These are phyloP conservation scores for Phoebastria nigripes DNA, from an alignment of 2,797 vertebrate species.

Conservation along the genomic window DNA sequence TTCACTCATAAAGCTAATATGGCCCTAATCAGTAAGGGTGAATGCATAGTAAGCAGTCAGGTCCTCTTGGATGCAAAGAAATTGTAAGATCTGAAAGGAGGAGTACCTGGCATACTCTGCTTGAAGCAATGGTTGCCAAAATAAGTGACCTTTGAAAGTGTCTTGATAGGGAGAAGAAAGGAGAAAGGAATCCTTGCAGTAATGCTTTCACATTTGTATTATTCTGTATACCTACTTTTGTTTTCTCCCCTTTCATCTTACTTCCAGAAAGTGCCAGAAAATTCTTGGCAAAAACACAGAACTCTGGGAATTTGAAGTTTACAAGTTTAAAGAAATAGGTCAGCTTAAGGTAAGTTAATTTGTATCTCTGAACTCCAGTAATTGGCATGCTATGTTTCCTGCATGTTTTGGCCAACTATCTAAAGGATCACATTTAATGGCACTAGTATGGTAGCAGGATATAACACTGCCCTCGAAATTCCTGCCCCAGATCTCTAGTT, in stretches of 20 bases:
- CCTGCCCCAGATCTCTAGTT: not conserved
- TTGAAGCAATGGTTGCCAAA: not conserved
- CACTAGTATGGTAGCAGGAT: not conserved
- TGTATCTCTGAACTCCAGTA: not conserved
- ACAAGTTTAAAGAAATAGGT: constrained; percentile 95
- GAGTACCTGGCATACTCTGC: not conserved
- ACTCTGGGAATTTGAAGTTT: constrained; percentile 98
- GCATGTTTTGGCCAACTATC: not conserved
- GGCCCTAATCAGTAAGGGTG: not conserved
- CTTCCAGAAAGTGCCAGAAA: constrained; percentile 92
- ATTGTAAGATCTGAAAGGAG: not conserved
- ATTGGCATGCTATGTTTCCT: not conserved
- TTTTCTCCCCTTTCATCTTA: constrained; percentile 16
- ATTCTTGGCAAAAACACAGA: constrained; percentile 98
- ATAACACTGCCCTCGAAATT: not conserved
- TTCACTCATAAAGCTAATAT: not conserved
- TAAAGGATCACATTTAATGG: not conserved
- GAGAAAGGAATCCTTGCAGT: not conserved
- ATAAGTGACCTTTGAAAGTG: not conserved
- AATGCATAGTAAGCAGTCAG: not conserved
- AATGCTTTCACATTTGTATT: not conserved
- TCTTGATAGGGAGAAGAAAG: not conserved
- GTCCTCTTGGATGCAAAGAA: not conserved
- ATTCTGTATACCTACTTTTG: not conserved
- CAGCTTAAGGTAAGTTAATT: constrained; percentile 87